Conservation (phyloP, 2,113 vertebrate species). For the Chlamydotis undulata region DNA sequence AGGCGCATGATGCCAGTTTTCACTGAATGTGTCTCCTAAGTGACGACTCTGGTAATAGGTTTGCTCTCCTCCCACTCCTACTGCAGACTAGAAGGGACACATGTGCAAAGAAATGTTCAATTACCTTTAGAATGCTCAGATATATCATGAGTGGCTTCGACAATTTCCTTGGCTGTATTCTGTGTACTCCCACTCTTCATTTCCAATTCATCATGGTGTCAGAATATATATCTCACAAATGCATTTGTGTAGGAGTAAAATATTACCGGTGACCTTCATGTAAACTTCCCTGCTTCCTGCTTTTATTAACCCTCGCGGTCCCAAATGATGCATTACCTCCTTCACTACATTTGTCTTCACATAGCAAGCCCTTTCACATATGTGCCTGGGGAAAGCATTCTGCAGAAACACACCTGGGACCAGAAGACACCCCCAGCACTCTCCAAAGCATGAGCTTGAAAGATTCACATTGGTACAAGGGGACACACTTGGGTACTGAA, state of each 20-base stretch:
- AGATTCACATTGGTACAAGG: neutral
- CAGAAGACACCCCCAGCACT: neutral
- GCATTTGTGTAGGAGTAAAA: neutral
- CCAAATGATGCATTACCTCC: neutral
- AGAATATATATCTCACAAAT: neutral
- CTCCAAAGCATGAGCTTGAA: neutral
- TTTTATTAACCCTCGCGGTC: neutral
- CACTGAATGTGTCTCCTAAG: conserved; percentile 78
- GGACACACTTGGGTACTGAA: neutral
- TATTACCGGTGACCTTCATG: neutral
- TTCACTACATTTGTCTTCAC: neutral
- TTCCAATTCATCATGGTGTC: neutral
- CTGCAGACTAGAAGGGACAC: conserved; percentile 73
- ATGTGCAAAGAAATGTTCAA: conserved; percentile 20
- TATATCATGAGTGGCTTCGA: neutral
- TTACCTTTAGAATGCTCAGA: conserved; percentile 17
- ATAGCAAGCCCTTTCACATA: neutral
- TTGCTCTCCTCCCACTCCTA: conserved; percentile 83
- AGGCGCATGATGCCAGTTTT: conserved; percentile 80
- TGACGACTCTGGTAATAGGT: conserved; percentile 92
- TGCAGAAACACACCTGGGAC: neutral
- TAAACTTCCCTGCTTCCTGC: neutral
- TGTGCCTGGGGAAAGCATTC: neutral
- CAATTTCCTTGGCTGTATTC: neutral
- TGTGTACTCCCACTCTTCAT: neutral